A percentile compares a stretch with the other conserved stretches of the same genome.
Conservation (phyloP, 2,113 vertebrate species). For the Tupaia tana region DNA sequence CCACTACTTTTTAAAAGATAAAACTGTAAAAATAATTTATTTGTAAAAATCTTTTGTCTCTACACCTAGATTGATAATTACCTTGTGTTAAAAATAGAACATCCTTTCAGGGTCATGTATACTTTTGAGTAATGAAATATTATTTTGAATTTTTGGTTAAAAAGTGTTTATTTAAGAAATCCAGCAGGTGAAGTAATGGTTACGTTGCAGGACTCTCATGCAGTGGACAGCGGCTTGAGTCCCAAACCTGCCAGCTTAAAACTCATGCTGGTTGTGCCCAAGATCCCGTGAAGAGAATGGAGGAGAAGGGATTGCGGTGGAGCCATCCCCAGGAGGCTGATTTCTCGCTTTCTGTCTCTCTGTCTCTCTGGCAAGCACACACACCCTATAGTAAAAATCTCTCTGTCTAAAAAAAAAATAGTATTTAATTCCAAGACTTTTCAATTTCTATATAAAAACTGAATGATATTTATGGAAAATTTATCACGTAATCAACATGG, state of each 20-base stretch:
- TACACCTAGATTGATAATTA: slow-evolving; percentile 29
- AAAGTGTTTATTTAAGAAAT: slow-evolving; percentile 8
- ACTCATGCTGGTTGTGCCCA: too few relatives aligned
- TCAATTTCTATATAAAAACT: neutral
- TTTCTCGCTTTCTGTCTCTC: too few relatives aligned
- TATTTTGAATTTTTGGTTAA: neutral
- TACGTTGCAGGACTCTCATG: too few relatives aligned
- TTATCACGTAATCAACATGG: neutral
- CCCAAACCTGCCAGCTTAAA: too few relatives aligned
- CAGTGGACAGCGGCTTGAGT: too few relatives aligned
- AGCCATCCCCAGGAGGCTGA: too few relatives aligned
- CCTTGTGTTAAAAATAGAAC: slow-evolving; percentile 36
- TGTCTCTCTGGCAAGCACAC: too few relatives aligned
- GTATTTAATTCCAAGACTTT: neutral
- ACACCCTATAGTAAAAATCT: too few relatives aligned
- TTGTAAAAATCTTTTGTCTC: slow-evolving; percentile 29
- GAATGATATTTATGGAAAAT: slow-evolving; percentile 36
- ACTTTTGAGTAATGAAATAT: slow-evolving; percentile 36
- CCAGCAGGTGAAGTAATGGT: too few relatives aligned
- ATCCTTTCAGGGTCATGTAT: neutral
- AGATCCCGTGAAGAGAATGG: too few relatives aligned
- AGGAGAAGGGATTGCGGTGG: too few relatives aligned
- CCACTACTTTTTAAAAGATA: neutral
- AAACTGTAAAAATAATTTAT: slow-evolving; percentile 37
- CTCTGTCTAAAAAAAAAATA: too few relatives aligned